Conservation (phyloP, 2,113 vertebrate genomes). For the Henicopernis longicauda region DNA sequence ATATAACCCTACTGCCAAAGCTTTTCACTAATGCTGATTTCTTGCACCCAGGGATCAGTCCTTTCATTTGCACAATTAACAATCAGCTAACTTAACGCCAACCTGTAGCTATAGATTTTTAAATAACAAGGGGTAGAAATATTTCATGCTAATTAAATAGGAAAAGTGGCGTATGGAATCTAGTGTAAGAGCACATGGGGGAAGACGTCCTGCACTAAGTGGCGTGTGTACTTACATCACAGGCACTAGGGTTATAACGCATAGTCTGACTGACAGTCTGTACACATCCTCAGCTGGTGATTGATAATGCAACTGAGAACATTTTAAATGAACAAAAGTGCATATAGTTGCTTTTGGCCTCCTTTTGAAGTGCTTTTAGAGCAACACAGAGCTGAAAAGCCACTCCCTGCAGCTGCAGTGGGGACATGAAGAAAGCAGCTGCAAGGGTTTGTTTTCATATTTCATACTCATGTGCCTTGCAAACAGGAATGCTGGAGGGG, state of each 20-base stretch:
- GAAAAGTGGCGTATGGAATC: not conserved
- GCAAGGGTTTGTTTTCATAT: constrained; percentile 56
- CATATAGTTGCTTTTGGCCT: constrained; percentile 26
- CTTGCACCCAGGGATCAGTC: not conserved
- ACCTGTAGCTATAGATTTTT: not conserved
- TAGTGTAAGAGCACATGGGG: not conserved
- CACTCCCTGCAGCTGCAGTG: constrained; percentile 64
- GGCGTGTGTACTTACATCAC: not conserved
- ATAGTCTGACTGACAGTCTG: not conserved
- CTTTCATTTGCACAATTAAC: not conserved
- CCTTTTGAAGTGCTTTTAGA: constrained; percentile 73
- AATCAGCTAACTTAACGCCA: not conserved
- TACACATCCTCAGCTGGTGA: constrained; percentile 30
- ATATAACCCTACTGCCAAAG: not conserved
- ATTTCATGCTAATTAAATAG: not conserved
- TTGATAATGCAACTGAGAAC: constrained; percentile 48
- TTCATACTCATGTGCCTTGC: not conserved
- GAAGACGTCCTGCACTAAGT: not conserved
- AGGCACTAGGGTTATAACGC: not conserved
- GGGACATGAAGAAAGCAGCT: constrained; percentile 59
- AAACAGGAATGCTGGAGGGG: constrained; percentile 8
- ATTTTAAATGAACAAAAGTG: constrained; percentile 60
- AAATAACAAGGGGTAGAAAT: not conserved
- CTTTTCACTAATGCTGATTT: not conserved
- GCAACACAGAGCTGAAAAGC: constrained; percentile 42